Evolutionary conservation across 2,113 vertebrate species (phyloP).

Genomic region (Apodemus speciosus): DNA sequence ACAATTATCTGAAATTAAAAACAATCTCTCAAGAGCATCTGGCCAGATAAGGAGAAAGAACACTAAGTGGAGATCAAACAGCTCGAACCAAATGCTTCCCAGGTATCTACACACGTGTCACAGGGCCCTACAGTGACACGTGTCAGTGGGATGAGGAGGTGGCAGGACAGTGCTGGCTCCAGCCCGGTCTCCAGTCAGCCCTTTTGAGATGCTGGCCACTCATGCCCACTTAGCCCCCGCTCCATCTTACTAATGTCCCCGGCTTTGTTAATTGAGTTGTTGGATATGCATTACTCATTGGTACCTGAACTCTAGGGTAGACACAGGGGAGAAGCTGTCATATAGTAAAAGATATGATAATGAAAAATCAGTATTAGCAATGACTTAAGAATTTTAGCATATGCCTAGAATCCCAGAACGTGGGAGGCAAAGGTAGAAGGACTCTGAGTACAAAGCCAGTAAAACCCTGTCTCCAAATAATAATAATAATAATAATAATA

Average conservation of each 20-base stretch:
- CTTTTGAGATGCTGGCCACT: neutral
- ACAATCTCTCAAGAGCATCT: constrained; percentile 58
- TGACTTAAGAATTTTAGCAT: neutral
- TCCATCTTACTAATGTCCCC: neutral
- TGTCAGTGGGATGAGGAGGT: neutral
- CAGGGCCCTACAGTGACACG: neutral
- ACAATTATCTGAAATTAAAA: constrained; percentile 49
- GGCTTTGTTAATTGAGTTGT: neutral
- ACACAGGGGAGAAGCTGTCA: neutral
- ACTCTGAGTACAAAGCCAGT: neutral
- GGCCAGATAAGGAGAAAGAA: constrained; percentile 35
- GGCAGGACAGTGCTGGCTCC: neutral
- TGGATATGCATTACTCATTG: constrained; percentile 41
- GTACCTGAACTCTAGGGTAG: neutral
- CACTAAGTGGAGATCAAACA: constrained; percentile 43
- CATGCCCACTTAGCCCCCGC: neutral
- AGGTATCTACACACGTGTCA: neutral
- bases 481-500: neutral
- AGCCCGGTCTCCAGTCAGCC: neutral
- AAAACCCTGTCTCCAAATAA: neutral
- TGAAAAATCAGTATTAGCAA: neutral
- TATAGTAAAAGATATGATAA: constrained; percentile 2
- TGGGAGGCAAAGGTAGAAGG: neutral
- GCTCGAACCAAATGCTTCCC: neutral
- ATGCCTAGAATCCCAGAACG: neutral